These are phyloP conservation scores for Operophtera brumata DNA, from an alignment of 2,888 invertebrate genomes.

Conservation along the genomic window DNA sequence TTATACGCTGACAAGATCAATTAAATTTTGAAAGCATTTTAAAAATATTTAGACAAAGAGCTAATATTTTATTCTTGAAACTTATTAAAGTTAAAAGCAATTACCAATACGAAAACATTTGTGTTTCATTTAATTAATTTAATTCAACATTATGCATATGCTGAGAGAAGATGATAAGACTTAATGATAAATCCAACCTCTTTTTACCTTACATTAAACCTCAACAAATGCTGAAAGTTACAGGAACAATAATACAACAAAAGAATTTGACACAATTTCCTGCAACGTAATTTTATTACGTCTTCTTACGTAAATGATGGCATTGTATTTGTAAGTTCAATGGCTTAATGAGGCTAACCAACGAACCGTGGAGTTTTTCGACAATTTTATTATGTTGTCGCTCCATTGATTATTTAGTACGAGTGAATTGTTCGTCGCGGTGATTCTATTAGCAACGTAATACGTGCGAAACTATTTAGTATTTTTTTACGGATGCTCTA, in stretches of 20 bases:
- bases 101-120: too few relatives aligned
- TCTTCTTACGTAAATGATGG: constrained; percentile 28
- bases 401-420: constrained; percentile 25
- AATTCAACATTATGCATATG: too few relatives aligned
- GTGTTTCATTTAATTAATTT: too few relatives aligned
- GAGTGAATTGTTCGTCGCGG: constrained; percentile 5
- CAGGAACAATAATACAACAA: not conserved
- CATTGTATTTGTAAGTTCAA: constrained; percentile 33
- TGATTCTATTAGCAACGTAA: constrained; percentile 13
- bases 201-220: not conserved
- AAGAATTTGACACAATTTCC: constrained; percentile 24
- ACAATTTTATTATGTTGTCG: constrained; percentile 15
- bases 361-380: constrained; percentile 19
- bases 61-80: too few relatives aligned
- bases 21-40: too few relatives aligned
- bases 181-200: too few relatives aligned
- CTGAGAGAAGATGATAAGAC: too few relatives aligned
- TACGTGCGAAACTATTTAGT: not conserved
- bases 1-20: too few relatives aligned
- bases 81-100: too few relatives aligned
- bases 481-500: not conserved
- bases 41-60: too few relatives aligned
- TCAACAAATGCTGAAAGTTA: not conserved
- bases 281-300: constrained; percentile 24
- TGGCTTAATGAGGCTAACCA: constrained; percentile 26